Evolutionary conservation across 2,113 vertebrate species (phyloP), one percentile per base, ranked within the genome.

Genomic region (Chlamydotis undulata): DNA sequence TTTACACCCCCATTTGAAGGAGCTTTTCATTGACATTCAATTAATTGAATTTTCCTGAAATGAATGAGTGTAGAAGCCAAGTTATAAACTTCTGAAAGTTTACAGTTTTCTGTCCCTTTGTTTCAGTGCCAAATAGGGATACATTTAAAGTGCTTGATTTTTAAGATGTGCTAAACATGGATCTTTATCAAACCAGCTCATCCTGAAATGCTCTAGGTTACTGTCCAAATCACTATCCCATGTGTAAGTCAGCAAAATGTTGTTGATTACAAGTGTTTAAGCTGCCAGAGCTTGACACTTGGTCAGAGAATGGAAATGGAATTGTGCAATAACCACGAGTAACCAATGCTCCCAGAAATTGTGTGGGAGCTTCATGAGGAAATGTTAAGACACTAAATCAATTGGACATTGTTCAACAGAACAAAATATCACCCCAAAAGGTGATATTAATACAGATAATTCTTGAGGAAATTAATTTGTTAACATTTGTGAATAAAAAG

Each of bases 41-140:
- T 65, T 37, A 76, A 79, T 61, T 94, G 83, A 80, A 82, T 83
- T 94, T 96, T 94, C 63, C 83, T 94, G 67, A 87, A 94, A 89
- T 28, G 5, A 80, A 63, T 79, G 7, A n/a, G 23, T 41, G 13
- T 43, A 82, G 45, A 91, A 94, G 55, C 28, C 50, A 91, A 89
- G 28, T 56, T 28, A 81, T 17, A 73, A 87, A 45, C 19, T 87
- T 82, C 7, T 61, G n/a, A 26, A 87, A 73, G 12, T 39, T 60
- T 61, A 21, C 5, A 28, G 2, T 87, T 65, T 41, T 50, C 21
- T 71, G 12, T 53, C 31, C 23, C 26, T 65, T 70, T 64, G 41
- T 37, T 59, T 69, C 79, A 60, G 35, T 60, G 73, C 50, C 53
- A 92, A 87, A 70, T 50, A 4, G 0, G 12, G 28, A 64, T 45